Evolutionary conservation across 2,888 invertebrate species (phyloP), one percentile per base, ranked within the genome.

Genomic region (Tricholauxania praeusta): DNA sequence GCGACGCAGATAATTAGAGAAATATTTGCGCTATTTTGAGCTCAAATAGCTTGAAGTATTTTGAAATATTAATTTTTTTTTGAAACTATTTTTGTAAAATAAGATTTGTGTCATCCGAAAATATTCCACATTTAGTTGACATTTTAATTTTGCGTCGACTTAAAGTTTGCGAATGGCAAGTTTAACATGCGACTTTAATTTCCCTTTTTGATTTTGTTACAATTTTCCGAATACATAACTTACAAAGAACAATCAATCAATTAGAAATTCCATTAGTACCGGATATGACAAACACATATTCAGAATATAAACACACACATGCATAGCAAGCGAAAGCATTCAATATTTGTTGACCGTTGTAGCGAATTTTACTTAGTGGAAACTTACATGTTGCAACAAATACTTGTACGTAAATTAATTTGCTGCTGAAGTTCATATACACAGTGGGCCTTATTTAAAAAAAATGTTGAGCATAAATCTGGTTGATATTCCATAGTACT

Each of bases 191-290:
- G n/a, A 19, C 22, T 14, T 2, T 2, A 39, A 39, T 39, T 39
- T 39, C 39, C 3, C 22, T 12, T 22, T 3, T 28, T 12, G 12
- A 28, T 28, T 12, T 57, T 22, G 5, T 10, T 57, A 57, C 17
- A 14, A 14, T 57, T 4, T 55, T 17, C 6, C 3, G 19, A 12
- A 19, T 55, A 19, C 39, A 7, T 55, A 15, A 14, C 14, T 19
- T 57, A 28, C 10, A 64, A 64, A 49, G 17, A 17, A 19, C 79
- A 80, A 80, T 80, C 80, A 79, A 79, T 80, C 79, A 80, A 79
- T 80, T 80, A 79, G 76, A 79, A 78, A 79, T 80, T 80, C 80
- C 80, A 80, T 80, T 80, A 80, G 78, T 79, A 75, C 79, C 80
- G 80, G 80, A 80, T 80, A 78, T 79, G 79, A 80, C 80, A 79